Evolutionary conservation across 2,888 invertebrate species (phyloP).

Genomic region (Drosophila anceps): DNA sequence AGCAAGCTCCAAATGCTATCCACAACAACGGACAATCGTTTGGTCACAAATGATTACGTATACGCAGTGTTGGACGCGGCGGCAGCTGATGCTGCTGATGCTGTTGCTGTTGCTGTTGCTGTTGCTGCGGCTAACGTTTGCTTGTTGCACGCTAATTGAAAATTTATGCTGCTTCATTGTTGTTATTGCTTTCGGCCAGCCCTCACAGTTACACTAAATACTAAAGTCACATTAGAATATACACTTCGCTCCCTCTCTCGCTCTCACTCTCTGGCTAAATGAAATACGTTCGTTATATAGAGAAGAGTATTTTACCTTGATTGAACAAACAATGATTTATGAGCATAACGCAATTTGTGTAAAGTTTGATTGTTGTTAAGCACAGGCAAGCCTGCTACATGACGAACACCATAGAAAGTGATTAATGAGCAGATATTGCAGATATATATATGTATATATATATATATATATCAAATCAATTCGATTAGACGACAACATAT

Average conservation of each 20-base stretch:
- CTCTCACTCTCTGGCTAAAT: neutral
- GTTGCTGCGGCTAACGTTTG: constrained; percentile 1
- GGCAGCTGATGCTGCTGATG: constrained; percentile 3
- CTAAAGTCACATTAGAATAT: constrained; percentile 8
- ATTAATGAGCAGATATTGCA: neutral
- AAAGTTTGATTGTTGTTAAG: neutral
- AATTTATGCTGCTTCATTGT: constrained; percentile 31
- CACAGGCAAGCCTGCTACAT: neutral
- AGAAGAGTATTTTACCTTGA: constrained; percentile 1
- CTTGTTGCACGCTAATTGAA: constrained; percentile 33
- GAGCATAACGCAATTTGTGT: neutral
- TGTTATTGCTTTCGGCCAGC: constrained; percentile 29
- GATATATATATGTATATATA: too few relatives aligned
- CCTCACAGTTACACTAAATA: constrained; percentile 8
- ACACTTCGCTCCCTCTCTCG: neutral
- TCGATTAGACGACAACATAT: neutral
- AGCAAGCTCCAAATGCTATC: constrained; percentile 25
- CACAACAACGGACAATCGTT: constrained; percentile 25
- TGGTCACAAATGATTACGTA: constrained; percentile 53
- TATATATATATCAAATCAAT: neutral
- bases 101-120: neutral
- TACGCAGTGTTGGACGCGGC: constrained; percentile 37
- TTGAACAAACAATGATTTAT: constrained; percentile 13
- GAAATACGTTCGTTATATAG: neutral
- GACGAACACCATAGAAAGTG: constrained; percentile 1